These are phyloP conservation scores for Hyposmocoma kahamanoa DNA, from an alignment of 1,140 invertebrate species.

Conservation along the genomic window DNA sequence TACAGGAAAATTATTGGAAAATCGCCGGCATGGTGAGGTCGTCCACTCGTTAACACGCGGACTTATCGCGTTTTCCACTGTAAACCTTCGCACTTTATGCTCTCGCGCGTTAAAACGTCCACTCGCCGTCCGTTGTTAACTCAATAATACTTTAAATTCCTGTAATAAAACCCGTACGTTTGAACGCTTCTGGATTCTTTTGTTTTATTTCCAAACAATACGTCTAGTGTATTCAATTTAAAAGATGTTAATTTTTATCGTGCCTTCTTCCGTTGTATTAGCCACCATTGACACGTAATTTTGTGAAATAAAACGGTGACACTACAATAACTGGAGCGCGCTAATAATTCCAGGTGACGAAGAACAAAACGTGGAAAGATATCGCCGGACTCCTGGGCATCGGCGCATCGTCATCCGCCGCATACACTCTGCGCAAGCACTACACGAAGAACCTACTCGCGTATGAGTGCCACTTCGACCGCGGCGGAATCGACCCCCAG, in stretches of 20 bases:
- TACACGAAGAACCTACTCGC: slow-evolving; percentile 97
- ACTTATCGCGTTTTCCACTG: slow-evolving; percentile 33
- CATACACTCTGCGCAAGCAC: slow-evolving; percentile 96
- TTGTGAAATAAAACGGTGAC: too few relatives aligned
- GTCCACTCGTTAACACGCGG: slow-evolving; percentile 31
- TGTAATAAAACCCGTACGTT: too few relatives aligned
- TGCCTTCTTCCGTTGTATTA: too few relatives aligned
- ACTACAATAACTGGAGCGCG: too few relatives aligned
- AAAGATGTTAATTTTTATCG: too few relatives aligned
- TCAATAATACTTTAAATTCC: slow-evolving; percentile 19
- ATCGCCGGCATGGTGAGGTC: slow-evolving; percentile 32
- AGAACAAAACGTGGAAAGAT: slow-evolving; percentile 99
- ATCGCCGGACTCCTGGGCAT: slow-evolving; percentile 94
- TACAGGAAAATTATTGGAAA: slow-evolving; percentile 9
- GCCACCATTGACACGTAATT: too few relatives aligned
- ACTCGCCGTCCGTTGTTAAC: slow-evolving; percentile 24
- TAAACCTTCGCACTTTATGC: slow-evolving; percentile 40
- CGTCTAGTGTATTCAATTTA: too few relatives aligned
- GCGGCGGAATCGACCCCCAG: slow-evolving; percentile 95
- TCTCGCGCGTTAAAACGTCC: slow-evolving; percentile 22
- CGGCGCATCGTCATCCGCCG: slow-evolving; percentile 96
- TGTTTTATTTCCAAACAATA: too few relatives aligned
- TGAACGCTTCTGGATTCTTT: too few relatives aligned
- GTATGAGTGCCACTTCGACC: slow-evolving; percentile 97
- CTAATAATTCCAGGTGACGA: slow-evolving; percentile 85